A percentile compares a stretch with the other conserved stretches of the same genome.
phyloP scores from a whole-genome alignment of 2,797 vertebrate genomes.

The Brotula barbata region DNA sequence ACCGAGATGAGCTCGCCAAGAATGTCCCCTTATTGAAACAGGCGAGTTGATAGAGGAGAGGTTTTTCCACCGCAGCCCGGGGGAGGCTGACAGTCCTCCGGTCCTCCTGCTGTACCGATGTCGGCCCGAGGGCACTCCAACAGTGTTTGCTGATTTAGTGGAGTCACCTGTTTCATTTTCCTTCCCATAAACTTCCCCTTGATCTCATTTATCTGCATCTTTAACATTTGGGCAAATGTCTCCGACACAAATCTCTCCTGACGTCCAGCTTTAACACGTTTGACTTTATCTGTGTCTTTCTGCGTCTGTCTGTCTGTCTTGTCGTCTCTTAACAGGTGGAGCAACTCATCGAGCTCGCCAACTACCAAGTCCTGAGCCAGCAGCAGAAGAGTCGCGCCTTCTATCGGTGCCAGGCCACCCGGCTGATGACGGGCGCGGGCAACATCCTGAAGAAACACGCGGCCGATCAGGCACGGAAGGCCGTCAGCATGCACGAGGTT shows the following conservation, averaged over 20 bases:
- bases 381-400: constrained; percentile 98
- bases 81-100: neutral
- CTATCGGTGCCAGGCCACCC: constrained; percentile 97
- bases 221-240: neutral
- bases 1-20: neutral
- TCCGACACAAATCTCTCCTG: neutral
- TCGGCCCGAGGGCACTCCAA: neutral
- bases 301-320: neutral
- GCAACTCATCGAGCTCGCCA: constrained; percentile 95
- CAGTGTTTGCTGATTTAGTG: neutral
- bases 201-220: neutral
- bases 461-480: constrained; percentile 96
- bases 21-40: neutral
- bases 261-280: neutral
- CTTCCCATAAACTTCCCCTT: too few species aligned
- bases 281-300: constrained; percentile 11
- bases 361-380: constrained; percentile 98
- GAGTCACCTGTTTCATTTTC: neutral
- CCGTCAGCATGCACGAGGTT: constrained; percentile 97
- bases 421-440: constrained; percentile 97
- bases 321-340: constrained; percentile 76
- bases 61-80: neutral
- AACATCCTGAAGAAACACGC: constrained; percentile 98
- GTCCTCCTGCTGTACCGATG: neutral
- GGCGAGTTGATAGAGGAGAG: neutral